Base-by-base conservation (phyloP, 2,113 vertebrate species). In the Antigone vipio region DNA sequence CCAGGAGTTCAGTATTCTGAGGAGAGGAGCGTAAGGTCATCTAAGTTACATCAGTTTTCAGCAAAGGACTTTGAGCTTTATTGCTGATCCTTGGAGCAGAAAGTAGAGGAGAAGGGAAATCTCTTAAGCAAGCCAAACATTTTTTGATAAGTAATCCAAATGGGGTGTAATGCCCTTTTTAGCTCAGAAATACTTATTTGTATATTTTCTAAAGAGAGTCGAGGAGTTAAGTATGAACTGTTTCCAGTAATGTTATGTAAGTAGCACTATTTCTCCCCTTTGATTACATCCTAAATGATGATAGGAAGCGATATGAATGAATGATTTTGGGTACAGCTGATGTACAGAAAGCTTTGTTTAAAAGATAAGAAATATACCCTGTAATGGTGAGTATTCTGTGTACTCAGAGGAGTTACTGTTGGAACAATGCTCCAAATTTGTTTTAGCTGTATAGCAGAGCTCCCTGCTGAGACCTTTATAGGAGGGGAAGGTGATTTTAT, bases 21-120 rank as follows among this genome's bases (percentile, higher is more conserved):
- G 76, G 81, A 96, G 45, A 83, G 20, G 35, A 89, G 69, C 42
- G 45, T 78, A 73, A 89, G 93, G 85, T 96, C 92, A 56, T 35
- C 62, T 92, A 73, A 95, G 74, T 93, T 97, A 77, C 19, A 80
- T 44, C 47, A 55, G 21, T 89, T 93, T 94, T 96, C 67, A 95
- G 55, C 56, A 89, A 75, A 95, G 73, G 56, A 82, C 47, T 92
- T 68, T 32, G 59, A 89, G 55, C 30, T 76, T 95, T 73, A 72
- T 88, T 89, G 64, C 62, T 84, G 44, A 68, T 94, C 27, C 44
- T 62, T 81, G 63, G 18, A 78, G 52, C 24, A 62, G 62, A 71
- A 49, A 9, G 30, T 67, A 64, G 42, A 78, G 35, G 52, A 78
- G 59, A 88, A 85, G 15, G 17, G 49, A 87, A 93, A 71, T 77